Conservation (phyloP, 2,888 invertebrate genomes). For the Lydus trimaculatus region DNA sequence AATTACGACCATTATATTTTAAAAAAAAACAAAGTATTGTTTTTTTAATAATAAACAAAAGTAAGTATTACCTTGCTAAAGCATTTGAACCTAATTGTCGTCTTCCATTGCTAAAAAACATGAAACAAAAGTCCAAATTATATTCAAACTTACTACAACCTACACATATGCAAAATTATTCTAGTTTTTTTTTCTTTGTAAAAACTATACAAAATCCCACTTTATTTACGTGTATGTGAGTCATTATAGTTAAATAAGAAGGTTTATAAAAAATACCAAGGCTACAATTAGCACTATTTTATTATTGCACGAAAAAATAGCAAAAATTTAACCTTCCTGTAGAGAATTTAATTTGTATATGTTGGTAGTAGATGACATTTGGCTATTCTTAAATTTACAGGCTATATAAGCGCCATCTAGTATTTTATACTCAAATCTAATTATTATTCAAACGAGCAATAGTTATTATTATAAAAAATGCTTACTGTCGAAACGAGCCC, state of each 20-base stretch:
- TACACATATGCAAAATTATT: slow-evolving; percentile 13
- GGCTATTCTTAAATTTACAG: too few species aligned
- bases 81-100: slow-evolving; percentile 86
- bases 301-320: too few species aligned
- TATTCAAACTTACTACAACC: slow-evolving; percentile 18
- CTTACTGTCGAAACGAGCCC: slow-evolving; percentile 72
- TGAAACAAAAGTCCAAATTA: slow-evolving; percentile 12
- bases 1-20: slow-evolving; percentile 50
- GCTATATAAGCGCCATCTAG: too few species aligned
- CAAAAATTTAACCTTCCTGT: too few species aligned
- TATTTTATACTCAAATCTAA: too few species aligned
- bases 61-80: slow-evolving; percentile 76
- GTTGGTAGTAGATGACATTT: too few species aligned
- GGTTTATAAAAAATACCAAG: background rate
- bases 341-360: background rate
- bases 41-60: slow-evolving; percentile 14
- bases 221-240: background rate
- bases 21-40: slow-evolving; percentile 2
- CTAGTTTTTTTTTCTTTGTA: background rate
- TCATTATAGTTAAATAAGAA: background rate
- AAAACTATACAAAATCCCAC: background rate
- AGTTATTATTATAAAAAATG: slow-evolving; percentile 17
- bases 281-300: background rate
- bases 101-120: slow-evolving; percentile 76
- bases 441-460: too few species aligned